phyloP scores from a whole-genome alignment of 1,140 invertebrate species.

The Leptonema lineaticorne region DNA sequence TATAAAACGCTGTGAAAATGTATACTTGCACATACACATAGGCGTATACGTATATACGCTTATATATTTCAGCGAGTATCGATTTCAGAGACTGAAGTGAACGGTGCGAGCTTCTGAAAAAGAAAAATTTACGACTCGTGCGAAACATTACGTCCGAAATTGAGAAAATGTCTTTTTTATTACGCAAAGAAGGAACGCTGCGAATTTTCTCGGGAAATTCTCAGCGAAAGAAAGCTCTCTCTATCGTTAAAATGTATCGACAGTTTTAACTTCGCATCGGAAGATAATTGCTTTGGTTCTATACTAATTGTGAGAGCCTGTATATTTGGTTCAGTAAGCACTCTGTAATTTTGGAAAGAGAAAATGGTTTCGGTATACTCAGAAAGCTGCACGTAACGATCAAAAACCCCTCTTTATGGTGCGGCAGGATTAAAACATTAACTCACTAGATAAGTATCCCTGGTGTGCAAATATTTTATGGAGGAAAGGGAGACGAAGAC shows the following conservation, averaged over 20 bases:
- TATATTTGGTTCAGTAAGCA: slow-evolving; percentile 1
- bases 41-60: neutral
- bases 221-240: neutral
- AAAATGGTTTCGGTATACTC: slow-evolving; percentile 28
- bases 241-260: neutral
- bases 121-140: slow-evolving; percentile 16
- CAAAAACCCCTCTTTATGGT: slow-evolving; percentile 31
- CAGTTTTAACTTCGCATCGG: neutral
- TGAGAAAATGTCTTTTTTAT: slow-evolving; percentile 13
- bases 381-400: slow-evolving; percentile 36
- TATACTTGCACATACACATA: neutral
- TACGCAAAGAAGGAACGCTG: neutral
- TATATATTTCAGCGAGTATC: neutral
- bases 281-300: slow-evolving; percentile 9
- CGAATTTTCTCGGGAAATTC: neutral
- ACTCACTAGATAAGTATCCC: slow-evolving; percentile 23
- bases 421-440: slow-evolving; percentile 33
- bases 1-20: slow-evolving; percentile 18
- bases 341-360: slow-evolving; percentile 19
- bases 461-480: slow-evolving; percentile 28
- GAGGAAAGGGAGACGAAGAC: neutral
- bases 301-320: neutral
- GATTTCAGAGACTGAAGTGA: slow-evolving; percentile 5
- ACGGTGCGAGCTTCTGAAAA: slow-evolving; percentile 9
- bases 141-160: slow-evolving; percentile 17